These are phyloP conservation scores for Eciton burchellii DNA, from an alignment of 1,140 invertebrate genomes.

Conservation along the genomic window DNA sequence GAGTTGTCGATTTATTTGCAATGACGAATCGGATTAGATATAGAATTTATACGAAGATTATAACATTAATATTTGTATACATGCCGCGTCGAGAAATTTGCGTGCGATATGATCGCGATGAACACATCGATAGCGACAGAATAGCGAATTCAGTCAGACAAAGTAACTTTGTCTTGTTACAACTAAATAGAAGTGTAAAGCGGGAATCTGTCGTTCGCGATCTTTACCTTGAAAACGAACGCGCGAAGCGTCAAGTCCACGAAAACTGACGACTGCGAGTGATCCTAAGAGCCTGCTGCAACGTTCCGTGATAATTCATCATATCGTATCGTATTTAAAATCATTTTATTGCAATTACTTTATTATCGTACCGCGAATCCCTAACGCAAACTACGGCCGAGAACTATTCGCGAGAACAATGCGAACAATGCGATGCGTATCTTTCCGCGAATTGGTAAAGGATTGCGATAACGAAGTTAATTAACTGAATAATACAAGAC, in stretches of 20 bases:
- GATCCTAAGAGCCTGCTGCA: not conserved
- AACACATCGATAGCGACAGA: not conserved
- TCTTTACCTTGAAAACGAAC: not conserved
- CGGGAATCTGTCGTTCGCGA: not conserved
- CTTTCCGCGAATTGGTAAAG: not conserved
- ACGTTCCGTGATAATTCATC: not conserved
- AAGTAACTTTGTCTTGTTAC: too few relatives aligned
- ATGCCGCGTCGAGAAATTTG: not conserved
- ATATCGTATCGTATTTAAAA: not conserved
- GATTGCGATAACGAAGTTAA: not conserved
- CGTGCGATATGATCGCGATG: not conserved
- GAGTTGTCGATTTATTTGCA: not conserved
- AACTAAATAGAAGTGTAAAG: not conserved
- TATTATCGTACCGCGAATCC: too few relatives aligned
- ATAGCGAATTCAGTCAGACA: slow-evolving; percentile 2
- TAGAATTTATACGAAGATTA: not conserved
- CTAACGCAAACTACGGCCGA: too few relatives aligned
- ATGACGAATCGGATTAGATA: slow-evolving; percentile 20
- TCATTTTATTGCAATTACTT: not conserved
- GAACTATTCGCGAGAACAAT: too few relatives aligned
- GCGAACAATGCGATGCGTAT: too few relatives aligned
- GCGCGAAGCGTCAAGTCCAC: not conserved
- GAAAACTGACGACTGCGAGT: not conserved
- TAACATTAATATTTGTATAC: not conserved
- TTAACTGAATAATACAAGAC: not conserved